Evolutionary conservation across 2,888 invertebrate genomes (phyloP).

Genomic region (Drosophila ezoana): DNA sequence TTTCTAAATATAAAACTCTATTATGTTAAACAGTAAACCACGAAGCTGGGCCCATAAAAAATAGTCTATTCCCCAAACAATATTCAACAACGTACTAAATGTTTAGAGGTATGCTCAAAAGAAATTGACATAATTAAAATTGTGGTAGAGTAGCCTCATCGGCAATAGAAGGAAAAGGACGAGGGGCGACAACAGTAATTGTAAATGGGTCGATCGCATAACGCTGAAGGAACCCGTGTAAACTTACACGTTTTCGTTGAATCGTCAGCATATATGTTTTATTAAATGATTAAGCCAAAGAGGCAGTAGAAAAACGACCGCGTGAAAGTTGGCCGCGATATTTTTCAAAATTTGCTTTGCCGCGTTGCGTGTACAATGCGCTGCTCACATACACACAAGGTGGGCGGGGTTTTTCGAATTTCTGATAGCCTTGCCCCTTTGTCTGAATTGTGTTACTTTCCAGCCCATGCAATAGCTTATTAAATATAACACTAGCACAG

Average conservation of each 20-base stretch:
- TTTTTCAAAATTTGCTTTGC: slow-evolving; percentile 58
- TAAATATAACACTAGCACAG: too few relatives aligned
- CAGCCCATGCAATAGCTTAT: slow-evolving; percentile 50
- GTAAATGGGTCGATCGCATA: slow-evolving; percentile 29
- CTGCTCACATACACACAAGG: background rate
- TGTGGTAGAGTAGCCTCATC: slow-evolving; percentile 29
- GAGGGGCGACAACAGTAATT: slow-evolving; percentile 58
- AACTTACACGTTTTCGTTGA: slow-evolving; percentile 7
- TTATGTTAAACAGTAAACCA: too few relatives aligned
- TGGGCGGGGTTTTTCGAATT: slow-evolving; percentile 64
- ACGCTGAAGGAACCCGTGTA: slow-evolving; percentile 32
- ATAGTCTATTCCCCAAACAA: slow-evolving; percentile 7
- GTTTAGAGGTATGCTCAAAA: slow-evolving; percentile 39
- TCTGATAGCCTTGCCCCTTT: slow-evolving; percentile 66
- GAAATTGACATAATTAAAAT: slow-evolving; percentile 65
- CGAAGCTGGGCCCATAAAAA: too few relatives aligned
- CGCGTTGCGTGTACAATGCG: slow-evolving; percentile 30
- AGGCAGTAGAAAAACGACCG: slow-evolving; percentile 11
- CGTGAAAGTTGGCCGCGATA: slow-evolving; percentile 56
- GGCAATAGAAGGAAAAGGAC: slow-evolving; percentile 7
- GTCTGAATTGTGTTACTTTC: slow-evolving; percentile 46
- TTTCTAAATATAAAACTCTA: too few relatives aligned
- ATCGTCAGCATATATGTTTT: too few relatives aligned
- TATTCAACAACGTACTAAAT: slow-evolving; percentile 34
- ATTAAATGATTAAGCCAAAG: slow-evolving; percentile 75